Conservation (phyloP, 2,797 vertebrate genomes). For the Chaunax sp. region DNA sequence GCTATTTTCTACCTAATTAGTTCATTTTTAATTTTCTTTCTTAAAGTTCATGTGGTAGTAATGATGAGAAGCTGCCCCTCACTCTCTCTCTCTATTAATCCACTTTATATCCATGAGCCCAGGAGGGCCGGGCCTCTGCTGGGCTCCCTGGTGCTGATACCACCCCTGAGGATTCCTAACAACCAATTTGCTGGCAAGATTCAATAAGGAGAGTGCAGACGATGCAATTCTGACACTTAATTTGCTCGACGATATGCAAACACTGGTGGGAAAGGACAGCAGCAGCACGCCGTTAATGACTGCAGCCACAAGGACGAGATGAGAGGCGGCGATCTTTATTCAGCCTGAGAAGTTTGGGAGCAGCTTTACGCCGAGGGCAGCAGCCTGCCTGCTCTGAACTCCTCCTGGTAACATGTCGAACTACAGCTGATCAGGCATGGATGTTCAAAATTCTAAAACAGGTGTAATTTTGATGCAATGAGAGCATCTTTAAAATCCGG, state of each 20-base stretch:
- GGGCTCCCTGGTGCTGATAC: conserved; percentile 24
- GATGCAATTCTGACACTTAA: conserved; percentile 54
- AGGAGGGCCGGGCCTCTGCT: conserved; percentile 4
- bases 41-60: conserved; percentile 23
- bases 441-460: too few species aligned
- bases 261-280: conserved; percentile 48
- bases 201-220: conserved; percentile 63
- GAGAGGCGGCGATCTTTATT: conserved; percentile 18
- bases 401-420: neutral
- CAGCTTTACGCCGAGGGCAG: neutral
- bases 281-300: conserved; percentile 31
- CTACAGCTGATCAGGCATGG: too few species aligned
- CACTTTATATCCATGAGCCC: conserved; percentile 19
- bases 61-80: conserved; percentile 8
- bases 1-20: too few species aligned
- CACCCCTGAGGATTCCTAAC: conserved; percentile 62
- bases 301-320: conserved; percentile 43
- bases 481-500: too few species aligned
- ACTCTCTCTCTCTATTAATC: conserved; percentile 40
- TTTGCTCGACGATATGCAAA: conserved; percentile 55
- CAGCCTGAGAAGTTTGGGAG: neutral
- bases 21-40: neutral
- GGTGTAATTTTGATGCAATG: too few species aligned
- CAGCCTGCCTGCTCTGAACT: too few species aligned
- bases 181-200: conserved; percentile 65